Base-by-base conservation (phyloP, 1,140 invertebrate genomes). In the Bombus polaris region DNA sequence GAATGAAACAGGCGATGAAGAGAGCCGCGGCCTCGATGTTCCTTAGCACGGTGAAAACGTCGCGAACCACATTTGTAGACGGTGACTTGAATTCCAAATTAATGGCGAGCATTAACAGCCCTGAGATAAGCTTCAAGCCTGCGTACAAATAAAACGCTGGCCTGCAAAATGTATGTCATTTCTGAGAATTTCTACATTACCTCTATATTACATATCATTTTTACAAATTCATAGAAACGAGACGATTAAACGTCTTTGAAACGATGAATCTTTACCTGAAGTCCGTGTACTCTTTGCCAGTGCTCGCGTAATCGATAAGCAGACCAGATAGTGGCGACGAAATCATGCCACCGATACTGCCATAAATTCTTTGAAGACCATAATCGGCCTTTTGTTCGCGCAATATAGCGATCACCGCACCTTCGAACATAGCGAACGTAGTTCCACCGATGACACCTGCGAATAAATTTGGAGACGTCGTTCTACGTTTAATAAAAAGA, bases 111-210 rank as follows among this genome's bases (percentile, higher is more conserved):
- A 98, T 97, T 25, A 98, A 90, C 62, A 96, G 88, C 3, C 96
- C 97, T 32, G 96, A 97, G 10, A 96, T 90, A 0, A 97, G 94
- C 93, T 98, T 97, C 80, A 98, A 92, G 10, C 95, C 96, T 37
- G 97, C 97, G 93, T 98, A 98, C 70, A 98, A 92, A 94, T 97
- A 98, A 94, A 98, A 98, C 35, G 97, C 97, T 32, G 97, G 97
- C 88, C 97, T 97, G 94, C 93, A 97, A 94, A 91, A 92, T 72
- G 66, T 37, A 35, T 6, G 47, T 8, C 32, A 22, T 66, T 9
- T 66, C 13, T 35, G 5, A n/a, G 28, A n/a, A 62, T 62, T 62
- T n/a, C 10, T 62, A 5, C 10, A 5, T 62, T n/a, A n/a, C 12
- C 18, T 53, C 1, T 53, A 8, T 53, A 53, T 22, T n/a, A n/a